phyloP scores from a whole-genome alignment of 2,113 vertebrate species.

The Maccullochella peelii region DNA sequence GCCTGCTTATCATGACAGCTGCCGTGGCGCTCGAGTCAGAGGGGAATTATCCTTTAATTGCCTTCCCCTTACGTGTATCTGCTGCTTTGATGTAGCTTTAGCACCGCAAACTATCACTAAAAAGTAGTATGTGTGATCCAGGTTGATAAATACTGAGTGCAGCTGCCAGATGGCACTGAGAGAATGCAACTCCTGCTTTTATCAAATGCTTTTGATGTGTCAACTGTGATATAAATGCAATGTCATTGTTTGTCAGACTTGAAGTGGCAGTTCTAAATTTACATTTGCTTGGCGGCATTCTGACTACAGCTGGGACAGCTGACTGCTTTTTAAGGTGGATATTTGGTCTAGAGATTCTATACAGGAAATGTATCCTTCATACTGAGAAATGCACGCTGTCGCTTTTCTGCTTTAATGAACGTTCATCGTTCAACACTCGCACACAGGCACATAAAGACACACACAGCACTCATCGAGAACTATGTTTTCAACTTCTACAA shows the following conservation, averaged over 20 bases:
- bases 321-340: not conserved
- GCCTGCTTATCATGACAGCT: constrained; percentile 63
- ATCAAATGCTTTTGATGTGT: constrained; percentile 55
- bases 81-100: constrained; percentile 68
- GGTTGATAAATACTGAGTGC: constrained; percentile 56
- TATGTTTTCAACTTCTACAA: constrained; percentile 35
- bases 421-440: not conserved
- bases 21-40: constrained; percentile 35
- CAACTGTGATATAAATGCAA: constrained; percentile 56
- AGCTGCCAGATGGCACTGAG: constrained; percentile 60
- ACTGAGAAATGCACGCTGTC: not conserved
- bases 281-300: constrained; percentile 3
- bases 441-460: constrained; percentile 1
- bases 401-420: constrained; percentile 42
- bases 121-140: constrained; percentile 56
- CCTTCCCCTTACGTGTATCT: constrained; percentile 52
- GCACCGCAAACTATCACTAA: constrained; percentile 58
- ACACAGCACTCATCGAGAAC: not conserved
- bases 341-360: not conserved
- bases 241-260: constrained; percentile 62
- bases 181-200: constrained; percentile 51
- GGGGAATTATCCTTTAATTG: constrained; percentile 69
- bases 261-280: constrained; percentile 43
- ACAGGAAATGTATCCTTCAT: constrained; percentile 5
- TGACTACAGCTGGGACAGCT: not conserved